phyloP scores from a whole-genome alignment of 1,140 invertebrate genomes.

The Euura lappo region DNA sequence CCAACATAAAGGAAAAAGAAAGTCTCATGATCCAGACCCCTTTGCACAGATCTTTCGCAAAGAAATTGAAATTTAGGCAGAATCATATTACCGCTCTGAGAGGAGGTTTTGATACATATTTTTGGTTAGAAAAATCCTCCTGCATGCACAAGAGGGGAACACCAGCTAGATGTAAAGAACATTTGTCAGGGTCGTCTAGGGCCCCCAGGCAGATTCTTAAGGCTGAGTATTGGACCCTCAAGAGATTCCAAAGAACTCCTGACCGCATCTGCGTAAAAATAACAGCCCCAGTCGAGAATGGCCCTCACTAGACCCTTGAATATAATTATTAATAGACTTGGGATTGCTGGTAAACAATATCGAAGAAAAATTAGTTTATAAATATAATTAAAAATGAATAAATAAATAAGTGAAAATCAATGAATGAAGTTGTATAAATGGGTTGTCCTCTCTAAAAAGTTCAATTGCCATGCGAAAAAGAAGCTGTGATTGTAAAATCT shows the following conservation, averaged over 20 bases:
- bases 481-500: no score
- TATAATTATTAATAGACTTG: conserved; percentile 21
- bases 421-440: no score
- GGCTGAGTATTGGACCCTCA: not conserved
- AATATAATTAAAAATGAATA: no score
- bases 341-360: no score
- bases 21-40: not conserved
- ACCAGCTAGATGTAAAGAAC: not conserved
- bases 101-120: not conserved
- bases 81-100: no score
- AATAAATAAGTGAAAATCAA: no score
- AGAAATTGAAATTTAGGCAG: not conserved
- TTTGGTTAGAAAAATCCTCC: not conserved
- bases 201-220: conserved; percentile 1
- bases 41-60: no score
- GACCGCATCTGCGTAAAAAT: not conserved
- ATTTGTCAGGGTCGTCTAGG: not conserved
- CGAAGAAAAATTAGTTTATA: no score
- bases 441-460: no score
- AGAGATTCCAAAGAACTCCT: not conserved
- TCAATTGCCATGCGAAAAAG: no score
- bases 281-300: conserved; percentile 25
- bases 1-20: not conserved
- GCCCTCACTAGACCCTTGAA: conserved; percentile 29
- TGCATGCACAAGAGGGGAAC: not conserved